Base-by-base conservation (phyloP, 2,113 vertebrate species). In the Mesocricetus auratus region DNA sequence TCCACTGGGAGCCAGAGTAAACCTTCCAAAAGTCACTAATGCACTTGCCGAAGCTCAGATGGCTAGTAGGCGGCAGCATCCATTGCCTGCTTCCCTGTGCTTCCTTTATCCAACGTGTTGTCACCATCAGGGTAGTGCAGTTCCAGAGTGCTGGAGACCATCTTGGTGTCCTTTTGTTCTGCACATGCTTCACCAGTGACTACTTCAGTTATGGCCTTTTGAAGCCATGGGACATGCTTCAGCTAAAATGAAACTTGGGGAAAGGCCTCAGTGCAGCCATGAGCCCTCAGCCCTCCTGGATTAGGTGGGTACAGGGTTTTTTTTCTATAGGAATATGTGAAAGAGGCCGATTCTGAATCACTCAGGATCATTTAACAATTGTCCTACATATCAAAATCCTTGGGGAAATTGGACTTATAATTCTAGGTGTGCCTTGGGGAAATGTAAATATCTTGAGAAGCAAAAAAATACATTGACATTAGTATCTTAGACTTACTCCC, bases 271-370 rank as follows among this genome's bases (percentile, higher is more conserved):
- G 56, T 0, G 4, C 13, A 50, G 24, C 71, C 8, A 1, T 5
- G 33, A 58, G 71, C 15, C 62, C 79, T 85, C 22, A 39, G 2
- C 56, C 17, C 39, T 68, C 19, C 9, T 9, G 58, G 29, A 29
- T 36, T 82, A 94, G n/a, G 31, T 92, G 45, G 86, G 47, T 36
- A 31, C 36, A 79, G 60, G 66, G 31, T 83, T 75, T 92, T 24
- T 62, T 21, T 71, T 31, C 21, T 60, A 1, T 36, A 93, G 64
- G 29, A 86, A 47, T 85, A 83, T 97, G 36, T 81, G 26, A 96
- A 93, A 36, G 69, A 83, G 33, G 64, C 7, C 56, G 33, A 77
- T 94, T 96, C 78, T 88, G 7, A 94, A 50, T 94, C 50, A 89
- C 21, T 85, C 45, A 81, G 62, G 94, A 60, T 36, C 26, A 45